Evolutionary conservation across 2,113 vertebrate species (phyloP).

Genomic region (Gorsachius goisagi): DNA sequence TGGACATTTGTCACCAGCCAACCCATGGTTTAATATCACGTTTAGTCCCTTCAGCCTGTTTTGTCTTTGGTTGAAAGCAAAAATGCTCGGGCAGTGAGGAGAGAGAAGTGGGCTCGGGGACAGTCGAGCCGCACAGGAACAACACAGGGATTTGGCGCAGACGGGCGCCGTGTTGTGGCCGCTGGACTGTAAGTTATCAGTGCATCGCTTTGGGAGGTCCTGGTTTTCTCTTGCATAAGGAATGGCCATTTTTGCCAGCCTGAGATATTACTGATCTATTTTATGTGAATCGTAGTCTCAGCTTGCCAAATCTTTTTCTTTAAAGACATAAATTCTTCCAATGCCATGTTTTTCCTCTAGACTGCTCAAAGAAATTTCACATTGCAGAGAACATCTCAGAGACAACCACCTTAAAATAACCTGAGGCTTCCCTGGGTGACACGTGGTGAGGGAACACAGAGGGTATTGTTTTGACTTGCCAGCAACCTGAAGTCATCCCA

Average conservation of each 20-base stretch:
- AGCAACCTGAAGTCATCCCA: not conserved
- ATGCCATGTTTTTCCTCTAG: not conserved
- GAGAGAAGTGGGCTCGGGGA: not conserved
- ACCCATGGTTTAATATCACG: fast-evolving
- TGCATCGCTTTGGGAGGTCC: not conserved
- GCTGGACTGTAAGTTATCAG: not conserved
- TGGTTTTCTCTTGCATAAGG: not conserved
- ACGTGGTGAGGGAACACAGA: fast-evolving
- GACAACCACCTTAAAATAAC: not conserved
- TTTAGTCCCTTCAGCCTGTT: not conserved
- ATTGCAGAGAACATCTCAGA: not conserved
- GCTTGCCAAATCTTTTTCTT: not conserved
- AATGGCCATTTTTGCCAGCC: not conserved
- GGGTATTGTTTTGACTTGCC: not conserved
- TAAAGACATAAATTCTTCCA: not conserved
- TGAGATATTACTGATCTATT: not conserved
- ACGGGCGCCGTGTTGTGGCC: not conserved
- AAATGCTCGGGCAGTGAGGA: not conserved
- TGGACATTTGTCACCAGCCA: not conserved
- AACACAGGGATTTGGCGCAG: not conserved
- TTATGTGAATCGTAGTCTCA: not conserved
- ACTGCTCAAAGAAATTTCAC: not conserved
- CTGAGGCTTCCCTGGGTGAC: not conserved
- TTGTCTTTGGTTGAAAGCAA: constrained; percentile 41
- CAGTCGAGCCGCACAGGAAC: not conserved